Evolutionary conservation across 1,140 invertebrate genomes (phyloP), one percentile per base, ranked within the genome.

Genomic region (Propsilocerus akamusi): DNA sequence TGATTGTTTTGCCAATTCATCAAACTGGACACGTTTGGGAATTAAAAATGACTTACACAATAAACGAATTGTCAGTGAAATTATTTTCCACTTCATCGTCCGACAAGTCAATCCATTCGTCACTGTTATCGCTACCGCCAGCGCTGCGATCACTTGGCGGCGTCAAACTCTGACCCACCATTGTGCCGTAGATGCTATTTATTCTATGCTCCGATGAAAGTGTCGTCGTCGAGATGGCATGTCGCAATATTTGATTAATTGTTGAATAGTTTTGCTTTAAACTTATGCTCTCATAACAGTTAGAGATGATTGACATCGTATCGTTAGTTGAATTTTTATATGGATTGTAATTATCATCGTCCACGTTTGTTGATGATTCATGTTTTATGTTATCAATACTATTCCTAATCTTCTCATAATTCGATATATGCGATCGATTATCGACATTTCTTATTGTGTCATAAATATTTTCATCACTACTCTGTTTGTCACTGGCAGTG

Each of bases 61-160:
- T 62, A 52, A 69, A 64, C 51, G 62, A 60, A 34, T 59, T 53
- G 30, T 59, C n/a, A n/a, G n/a, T n/a, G n/a, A n/a, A n/a, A n/a
- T n/a, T 58, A 8, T 47, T 48, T 30, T 57, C 54, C 25, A 48
- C 52, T 20, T 54, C 54, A 28, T 70, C 58, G 63, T 70, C 73
- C 49, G 70, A 68, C 5, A 79, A 67, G 54, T 79, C 77, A 46
- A 76, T 71, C 77, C 77, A 79, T 52, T 77, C 76, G 51, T 79
- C 76, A 55, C 75, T 78, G 26, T 72, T 68, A 52, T 77, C 74
- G 51, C 71, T 74, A 46, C 70, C 64, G 26, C 70, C 68, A 53
- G n/a, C n/a, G n/a, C 70, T 72, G 4, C 68, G 63, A 25, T 66
- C 67, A 54, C 65, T 65, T 0, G 61, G 63, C 46, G 57, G 57